Evolutionary conservation across 1,140 invertebrate species (phyloP), one percentile per base, ranked within the genome.

Genomic region (Drosophila setifemur): DNA sequence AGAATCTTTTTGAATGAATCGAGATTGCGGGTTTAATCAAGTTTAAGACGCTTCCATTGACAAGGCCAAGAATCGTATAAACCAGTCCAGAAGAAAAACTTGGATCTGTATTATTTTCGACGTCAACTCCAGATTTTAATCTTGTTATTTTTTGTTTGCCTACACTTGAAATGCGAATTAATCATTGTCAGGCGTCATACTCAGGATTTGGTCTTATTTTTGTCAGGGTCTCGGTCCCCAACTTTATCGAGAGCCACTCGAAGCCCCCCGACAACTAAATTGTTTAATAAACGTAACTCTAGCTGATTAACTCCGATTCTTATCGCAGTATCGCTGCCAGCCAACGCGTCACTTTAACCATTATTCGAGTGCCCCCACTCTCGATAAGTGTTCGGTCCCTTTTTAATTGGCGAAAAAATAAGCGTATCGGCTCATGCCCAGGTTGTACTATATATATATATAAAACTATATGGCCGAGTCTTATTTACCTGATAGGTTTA

Each of bases 261-360:
- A 70, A 18, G 8, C 66, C 12, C 44, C 67, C 66, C 66, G 71
- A 55, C 45, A 75, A 75, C 76, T 53, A 60, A 74, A 75, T 75
- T 55, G 76, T 74, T 79, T 74, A 74, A 67, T 71, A 81, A 79
- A 81, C 70, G 70, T 64, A 64, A 53, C 57, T 52, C 33, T 39
- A 23, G 49, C 69, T 48, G 67, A 71, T 70, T 28, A 37, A 29
- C 28, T 53, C 25, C 14, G 64, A 79, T 79, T 35, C 23, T 21
- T 48, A 77, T 73, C 74, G 31, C 2, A 23, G 16, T 8, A 28
- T 49, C 8, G 26, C 8, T 48, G 25, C 49, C 47, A 67, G 63
- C 53, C 75, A 73, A 37, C 63, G 45, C 58, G 43, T 54, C 55
- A 53, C 25, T 48, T 63, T 26, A 64, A 8, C n/a, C 64, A 81